These are phyloP conservation scores for Scartelaos histophorus DNA, from an alignment of 2,113 vertebrate species.

Conservation along the genomic window DNA sequence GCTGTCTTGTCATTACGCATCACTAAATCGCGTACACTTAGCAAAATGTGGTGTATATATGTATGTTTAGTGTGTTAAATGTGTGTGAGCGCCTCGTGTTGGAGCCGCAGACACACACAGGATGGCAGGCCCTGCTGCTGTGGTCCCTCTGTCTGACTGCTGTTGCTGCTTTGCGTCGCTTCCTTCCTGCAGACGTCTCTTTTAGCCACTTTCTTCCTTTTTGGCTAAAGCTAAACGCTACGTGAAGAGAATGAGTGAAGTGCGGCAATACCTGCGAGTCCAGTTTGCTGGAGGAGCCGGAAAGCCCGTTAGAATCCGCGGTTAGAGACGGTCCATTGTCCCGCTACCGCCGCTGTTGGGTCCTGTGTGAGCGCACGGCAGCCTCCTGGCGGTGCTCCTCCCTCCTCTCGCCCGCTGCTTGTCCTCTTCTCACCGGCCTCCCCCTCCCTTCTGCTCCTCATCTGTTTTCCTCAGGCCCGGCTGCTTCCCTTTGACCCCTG, in stretches of 20 bases:
- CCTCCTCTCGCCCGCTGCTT: slow-evolving; percentile 33
- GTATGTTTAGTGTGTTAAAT: background rate
- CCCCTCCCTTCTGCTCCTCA: slow-evolving; percentile 19
- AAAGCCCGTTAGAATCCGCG: slow-evolving; percentile 50
- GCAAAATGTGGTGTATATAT: background rate
- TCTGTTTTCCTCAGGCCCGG: background rate
- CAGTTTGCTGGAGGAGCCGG: slow-evolving; percentile 23
- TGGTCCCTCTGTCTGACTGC: slow-evolving; percentile 41
- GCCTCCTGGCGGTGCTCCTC: slow-evolving; percentile 49
- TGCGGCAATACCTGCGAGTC: slow-evolving; percentile 41
- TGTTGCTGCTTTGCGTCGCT: slow-evolving; percentile 53
- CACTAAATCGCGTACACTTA: background rate
- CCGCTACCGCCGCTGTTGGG: slow-evolving; percentile 52
- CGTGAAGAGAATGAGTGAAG: slow-evolving; percentile 2
- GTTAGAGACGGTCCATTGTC: slow-evolving; percentile 58
- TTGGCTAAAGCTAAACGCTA: background rate
- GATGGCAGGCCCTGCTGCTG: slow-evolving; percentile 54
- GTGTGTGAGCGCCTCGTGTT: slow-evolving; percentile 25
- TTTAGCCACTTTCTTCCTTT: background rate
- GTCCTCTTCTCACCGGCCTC: background rate
- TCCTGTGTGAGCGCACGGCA: slow-evolving; percentile 56
- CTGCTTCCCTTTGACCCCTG: background rate
- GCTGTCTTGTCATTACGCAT: background rate
- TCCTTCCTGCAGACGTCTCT: slow-evolving; percentile 60
- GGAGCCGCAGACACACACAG: slow-evolving; percentile 31